Percentiles rank a stretch among this genome's conserved stretches.
These are phyloP conservation scores for Drosophila eugracilis DNA, from an alignment of 1,140 invertebrate species.

Conservation along the genomic window DNA sequence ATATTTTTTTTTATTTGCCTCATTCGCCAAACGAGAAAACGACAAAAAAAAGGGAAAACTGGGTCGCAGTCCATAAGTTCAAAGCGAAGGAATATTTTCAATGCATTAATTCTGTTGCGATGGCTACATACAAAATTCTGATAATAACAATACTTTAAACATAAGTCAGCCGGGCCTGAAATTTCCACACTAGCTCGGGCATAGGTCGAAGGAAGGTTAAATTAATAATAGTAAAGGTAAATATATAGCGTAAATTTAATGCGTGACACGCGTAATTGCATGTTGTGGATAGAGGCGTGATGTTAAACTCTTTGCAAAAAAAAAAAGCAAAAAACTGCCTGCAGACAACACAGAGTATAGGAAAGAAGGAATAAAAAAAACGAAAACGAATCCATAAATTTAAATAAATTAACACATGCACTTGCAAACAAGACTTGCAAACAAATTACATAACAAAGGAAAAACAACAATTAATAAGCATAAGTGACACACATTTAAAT, in stretches of 20 bases:
- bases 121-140: conserved; percentile 48
- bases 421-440: conserved; percentile 56
- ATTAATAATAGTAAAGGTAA: conserved; percentile 31
- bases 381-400: conserved; percentile 66
- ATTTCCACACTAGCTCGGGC: conserved; percentile 14
- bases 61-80: conserved; percentile 34
- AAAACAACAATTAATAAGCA: conserved; percentile 69
- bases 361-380: no score
- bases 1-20: conserved; percentile 54
- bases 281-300: conserved; percentile 45
- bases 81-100: conserved; percentile 52
- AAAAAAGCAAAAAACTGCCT: conserved; percentile 8
- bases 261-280: conserved; percentile 29
- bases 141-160: conserved; percentile 51
- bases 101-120: conserved; percentile 43
- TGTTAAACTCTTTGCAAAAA: conserved; percentile 27
- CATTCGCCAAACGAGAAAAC: conserved; percentile 49
- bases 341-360: conserved; percentile 12
- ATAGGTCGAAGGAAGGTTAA: conserved; percentile 12
- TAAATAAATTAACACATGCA: conserved; percentile 65
- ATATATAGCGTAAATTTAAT: conserved; percentile 50
- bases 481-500: conserved; percentile 75
- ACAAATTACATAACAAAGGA: conserved; percentile 51
- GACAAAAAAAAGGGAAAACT: conserved; percentile 26
- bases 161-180: conserved; percentile 11